Evolutionary conservation across 2,888 invertebrate genomes (phyloP).

Genomic region (Willowsia nigromaculata): DNA sequence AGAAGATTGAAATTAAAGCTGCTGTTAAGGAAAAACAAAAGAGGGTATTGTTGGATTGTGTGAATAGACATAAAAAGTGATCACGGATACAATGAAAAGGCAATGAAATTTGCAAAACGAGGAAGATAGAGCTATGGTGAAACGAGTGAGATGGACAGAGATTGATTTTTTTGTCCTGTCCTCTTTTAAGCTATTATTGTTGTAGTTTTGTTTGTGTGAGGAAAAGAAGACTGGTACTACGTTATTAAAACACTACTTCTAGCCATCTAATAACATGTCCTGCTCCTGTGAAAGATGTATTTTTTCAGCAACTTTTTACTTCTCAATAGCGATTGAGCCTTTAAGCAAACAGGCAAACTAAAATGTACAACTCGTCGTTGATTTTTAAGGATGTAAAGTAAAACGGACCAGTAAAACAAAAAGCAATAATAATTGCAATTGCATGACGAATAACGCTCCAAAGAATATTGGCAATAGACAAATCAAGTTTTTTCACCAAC

Average conservation of each 20-base stretch:
- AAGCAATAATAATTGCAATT: conserved; percentile 51
- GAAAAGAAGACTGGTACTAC: neutral
- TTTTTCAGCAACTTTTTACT: neutral
- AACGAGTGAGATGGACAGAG: neutral
- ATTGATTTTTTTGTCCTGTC: conserved; percentile 18
- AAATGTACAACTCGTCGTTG: neutral
- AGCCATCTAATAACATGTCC: conserved; percentile 55
- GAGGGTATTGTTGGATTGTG: neutral
- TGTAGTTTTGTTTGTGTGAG: neutral
- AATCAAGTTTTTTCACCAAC: conserved; percentile 47
- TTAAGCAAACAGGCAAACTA: conserved; percentile 54
- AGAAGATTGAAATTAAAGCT: conserved; percentile 33
- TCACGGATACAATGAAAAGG: neutral
- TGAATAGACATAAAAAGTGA: neutral
- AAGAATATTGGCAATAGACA: conserved; percentile 55
- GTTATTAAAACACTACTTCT: conserved; percentile 40
- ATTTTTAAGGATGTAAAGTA: neutral
- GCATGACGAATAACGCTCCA: conserved; percentile 44
- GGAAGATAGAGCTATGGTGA: neutral
- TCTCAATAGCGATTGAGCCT: neutral
- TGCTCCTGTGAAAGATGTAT: neutral
- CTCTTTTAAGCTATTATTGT: neutral
- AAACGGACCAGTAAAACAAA: conserved; percentile 18
- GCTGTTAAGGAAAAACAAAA: neutral
- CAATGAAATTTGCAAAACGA: neutral